Evolutionary conservation across 2,113 vertebrate genomes (phyloP), one percentile per base, ranked within the genome.

Genomic region (Ceratotherium simum): DNA sequence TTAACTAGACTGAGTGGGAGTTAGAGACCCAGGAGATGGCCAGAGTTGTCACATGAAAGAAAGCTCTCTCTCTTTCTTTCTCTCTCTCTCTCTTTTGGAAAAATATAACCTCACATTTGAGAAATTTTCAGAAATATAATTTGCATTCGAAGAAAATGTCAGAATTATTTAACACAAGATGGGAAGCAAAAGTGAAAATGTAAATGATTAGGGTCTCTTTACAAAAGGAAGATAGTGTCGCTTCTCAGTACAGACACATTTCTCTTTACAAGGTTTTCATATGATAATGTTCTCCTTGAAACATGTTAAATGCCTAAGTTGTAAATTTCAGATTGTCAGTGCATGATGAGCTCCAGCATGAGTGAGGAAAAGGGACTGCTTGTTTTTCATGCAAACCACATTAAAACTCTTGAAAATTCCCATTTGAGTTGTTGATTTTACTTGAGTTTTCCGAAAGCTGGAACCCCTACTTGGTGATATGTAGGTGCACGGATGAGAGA

Each of bases 211-310:
- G 91, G 96, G 96, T 98, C 98, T 98, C 96, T 98, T 98, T 97
- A 98, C 95, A 98, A 98, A 98, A 93, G 93, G 90, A 92, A 98
- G 97, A 98, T 88, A 97, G 98, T 98, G 96, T 98, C 39, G 62
- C 89, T 98, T 98, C 98, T 98, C 75, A 90, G 82, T 67, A 97
- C 97, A 98, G 98, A 98, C 98, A 98, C 97, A 98, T 98, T 98
- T 98, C 97, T 98, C 98, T 98, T 98, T 96, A 98, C 98, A 96
- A 96, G 98, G 98, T 99, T 98, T 99, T 98, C 98, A 99, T 98
- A 98, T 98, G 98, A 98, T 98, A 97, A 98, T 98, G 98, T 98
- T 98, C 98, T 98, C 96, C 98, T 94, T 98, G 98, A 98, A 99
- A 96, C 95, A 96, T 95, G 95, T 97, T 98, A 98, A 98, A 98